phyloP scores from a whole-genome alignment of 2,113 vertebrate genomes.

The Xenopus borealis region DNA sequence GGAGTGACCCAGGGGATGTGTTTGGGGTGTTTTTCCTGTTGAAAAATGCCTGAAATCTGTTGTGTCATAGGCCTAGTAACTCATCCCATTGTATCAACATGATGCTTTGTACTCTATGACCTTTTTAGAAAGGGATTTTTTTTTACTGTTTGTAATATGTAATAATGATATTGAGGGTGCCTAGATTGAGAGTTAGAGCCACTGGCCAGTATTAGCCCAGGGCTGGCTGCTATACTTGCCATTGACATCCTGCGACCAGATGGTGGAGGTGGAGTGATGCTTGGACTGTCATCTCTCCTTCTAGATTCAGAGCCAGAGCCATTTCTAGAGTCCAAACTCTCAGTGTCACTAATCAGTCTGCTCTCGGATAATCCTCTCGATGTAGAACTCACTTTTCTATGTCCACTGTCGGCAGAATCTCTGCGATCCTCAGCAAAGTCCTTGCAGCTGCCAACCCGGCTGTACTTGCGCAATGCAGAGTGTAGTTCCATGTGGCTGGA shows the following conservation, averaged over 20 bases:
- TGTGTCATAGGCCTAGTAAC: too few relatives aligned
- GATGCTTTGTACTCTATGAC: too few relatives aligned
- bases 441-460: constrained; percentile 62
- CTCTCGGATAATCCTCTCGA: constrained; percentile 74
- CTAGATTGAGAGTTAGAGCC: too few relatives aligned
- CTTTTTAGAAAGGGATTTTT: too few relatives aligned
- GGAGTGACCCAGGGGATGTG: too few relatives aligned
- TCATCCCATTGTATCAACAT: too few relatives aligned
- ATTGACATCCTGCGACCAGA: constrained; percentile 81
- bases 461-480: constrained; percentile 63
- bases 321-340: constrained; percentile 62
- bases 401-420: constrained; percentile 69
- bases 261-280: constrained; percentile 66
- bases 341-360: constrained; percentile 61
- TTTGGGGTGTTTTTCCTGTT: too few relatives aligned
- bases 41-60: too few relatives aligned
- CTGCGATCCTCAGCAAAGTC: constrained; percentile 69
- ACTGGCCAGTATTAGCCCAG: too few relatives aligned
- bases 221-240: constrained; percentile 72
- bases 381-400: constrained; percentile 78
- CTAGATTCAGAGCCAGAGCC: constrained; percentile 62
- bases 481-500: constrained; percentile 63
- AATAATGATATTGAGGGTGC: too few relatives aligned
- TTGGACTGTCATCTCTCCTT: constrained; percentile 61
- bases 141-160: too few relatives aligned